A percentile compares a stretch with the other conserved stretches of the same genome.
Conservation (phyloP, 2,888 invertebrate genomes). For the Eilema griseolum region DNA sequence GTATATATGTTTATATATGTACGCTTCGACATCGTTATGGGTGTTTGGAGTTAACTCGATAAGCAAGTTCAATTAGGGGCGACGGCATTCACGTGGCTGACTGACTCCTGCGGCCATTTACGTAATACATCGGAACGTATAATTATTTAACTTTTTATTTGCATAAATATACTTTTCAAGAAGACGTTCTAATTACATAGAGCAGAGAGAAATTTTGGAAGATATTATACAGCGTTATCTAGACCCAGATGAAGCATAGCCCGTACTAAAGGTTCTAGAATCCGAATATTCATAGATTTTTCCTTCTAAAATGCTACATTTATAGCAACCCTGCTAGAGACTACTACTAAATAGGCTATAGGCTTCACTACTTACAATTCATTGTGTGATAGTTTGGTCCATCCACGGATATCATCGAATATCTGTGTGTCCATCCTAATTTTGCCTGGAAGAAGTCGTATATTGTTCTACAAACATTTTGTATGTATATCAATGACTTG, state of each 20-base stretch:
- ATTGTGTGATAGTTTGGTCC: too few species aligned
- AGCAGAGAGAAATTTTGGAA: too few species aligned
- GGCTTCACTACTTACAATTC: too few species aligned
- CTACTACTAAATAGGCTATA: too few species aligned
- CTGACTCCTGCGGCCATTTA: conserved; percentile 55
- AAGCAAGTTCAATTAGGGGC: conserved; percentile 53
- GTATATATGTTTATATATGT: background rate
- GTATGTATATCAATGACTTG: too few species aligned
- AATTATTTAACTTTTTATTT: conserved; percentile 12
- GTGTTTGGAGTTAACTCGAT: conserved; percentile 49
- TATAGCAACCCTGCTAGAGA: too few species aligned
- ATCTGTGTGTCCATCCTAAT: too few species aligned
- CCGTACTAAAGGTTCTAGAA: background rate
- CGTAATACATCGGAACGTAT: conserved; percentile 38
- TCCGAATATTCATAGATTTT: background rate
- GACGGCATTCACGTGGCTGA: conserved; percentile 46
- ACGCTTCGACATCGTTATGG: conserved; percentile 23
- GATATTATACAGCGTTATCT: background rate
- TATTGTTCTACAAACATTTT: too few species aligned
- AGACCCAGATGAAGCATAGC: background rate
- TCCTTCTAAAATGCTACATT: background rate
- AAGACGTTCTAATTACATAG: background rate
- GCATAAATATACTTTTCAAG: background rate
- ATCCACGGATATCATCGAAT: too few species aligned
- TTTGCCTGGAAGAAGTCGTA: too few species aligned